Evolutionary conservation across 2,888 invertebrate genomes (phyloP).

Genomic region (Eretmocerus hayati): DNA sequence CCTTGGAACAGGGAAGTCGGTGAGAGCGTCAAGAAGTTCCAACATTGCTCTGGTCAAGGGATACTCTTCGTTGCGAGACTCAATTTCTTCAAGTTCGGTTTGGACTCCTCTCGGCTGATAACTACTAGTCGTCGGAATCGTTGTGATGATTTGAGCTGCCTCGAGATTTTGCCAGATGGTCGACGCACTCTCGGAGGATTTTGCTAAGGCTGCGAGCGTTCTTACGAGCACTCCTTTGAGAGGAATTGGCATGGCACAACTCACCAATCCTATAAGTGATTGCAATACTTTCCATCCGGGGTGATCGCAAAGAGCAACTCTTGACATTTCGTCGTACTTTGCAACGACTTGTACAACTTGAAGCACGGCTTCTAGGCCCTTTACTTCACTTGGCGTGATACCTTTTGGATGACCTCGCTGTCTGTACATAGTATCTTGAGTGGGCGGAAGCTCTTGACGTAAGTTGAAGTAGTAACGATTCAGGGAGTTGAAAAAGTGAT

Average conservation of each 20-base stretch:
- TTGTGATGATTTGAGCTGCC: conserved; percentile 70
- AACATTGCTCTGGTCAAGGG: conserved; percentile 80
- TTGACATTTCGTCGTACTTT: conserved; percentile 70
- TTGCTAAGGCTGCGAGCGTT: conserved; percentile 74
- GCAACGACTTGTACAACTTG: conserved; percentile 72
- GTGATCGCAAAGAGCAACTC: conserved; percentile 78
- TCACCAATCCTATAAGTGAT: conserved; percentile 71
- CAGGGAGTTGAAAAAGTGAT: conserved; percentile 78
- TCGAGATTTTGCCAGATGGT: conserved; percentile 83
- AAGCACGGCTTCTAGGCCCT: conserved; percentile 77
- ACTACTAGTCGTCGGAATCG: conserved; percentile 57
- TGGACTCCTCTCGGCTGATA: conserved; percentile 63
- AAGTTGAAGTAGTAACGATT: conserved; percentile 64
- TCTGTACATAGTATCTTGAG: conserved; percentile 60
- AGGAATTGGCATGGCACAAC: conserved; percentile 77
- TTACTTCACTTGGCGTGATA: conserved; percentile 74
- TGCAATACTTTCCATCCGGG: conserved; percentile 80
- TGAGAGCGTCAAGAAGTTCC: conserved; percentile 65
- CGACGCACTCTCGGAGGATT: conserved; percentile 67
- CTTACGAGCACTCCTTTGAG: conserved; percentile 79
- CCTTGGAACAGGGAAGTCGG: conserved; percentile 64
- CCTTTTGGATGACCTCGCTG: conserved; percentile 52
- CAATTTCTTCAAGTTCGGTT: conserved; percentile 87
- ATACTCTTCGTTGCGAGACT: conserved; percentile 84
- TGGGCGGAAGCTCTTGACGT: conserved; percentile 62